Evolutionary conservation across 2,113 vertebrate genomes (phyloP), one percentile per base, ranked within the genome.

Genomic region (Triplophysa tibetana): DNA sequence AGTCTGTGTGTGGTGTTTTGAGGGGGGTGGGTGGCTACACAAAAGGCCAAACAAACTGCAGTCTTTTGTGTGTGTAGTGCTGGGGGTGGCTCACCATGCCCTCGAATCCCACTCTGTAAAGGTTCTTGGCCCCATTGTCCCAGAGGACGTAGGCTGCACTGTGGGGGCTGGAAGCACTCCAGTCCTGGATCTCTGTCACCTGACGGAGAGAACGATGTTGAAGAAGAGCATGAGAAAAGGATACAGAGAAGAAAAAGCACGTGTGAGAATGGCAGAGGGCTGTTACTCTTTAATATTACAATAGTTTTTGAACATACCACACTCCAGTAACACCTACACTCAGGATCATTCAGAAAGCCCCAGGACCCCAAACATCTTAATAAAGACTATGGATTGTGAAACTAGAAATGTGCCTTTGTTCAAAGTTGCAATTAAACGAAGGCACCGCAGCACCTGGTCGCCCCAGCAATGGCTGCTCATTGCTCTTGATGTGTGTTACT

Each of bases 91-190:
- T 96, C 89, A 99, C 98, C 98, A 99, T 99, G 91, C 97, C 98
- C 90, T 99, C 98, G 84, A 99, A 99, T 89, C 98, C 98, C 86
- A 99, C 98, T 91, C 98, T 90, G 91, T 99, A 99, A 80, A 99
- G 94, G 92, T 99, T 99, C 91, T 99, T 99, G 89, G 98, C 98
- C 88, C 98, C 98, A 86, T 99, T 99, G 93, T 99, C 97, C 98
- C 98, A 99, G 67, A 99, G 93, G 86, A 99, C 97, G 82, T 99
- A 99, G 62, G 97, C 98, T 75, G 98, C 98, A 0, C 98, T 99
- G 84, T 99, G 98, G 11, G 98, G 98, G 87, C 98, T 99, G 16
- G 98, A 96, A 0, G 98, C 98, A 63, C 98, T 99, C 98, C 98
- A 99, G 86, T 99, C 98, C 83, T 99, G 98, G 86, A 99, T 99